These are phyloP conservation scores for Passerculus sandwichensis DNA, from an alignment of 2,797 vertebrate genomes.

Conservation along the genomic window DNA sequence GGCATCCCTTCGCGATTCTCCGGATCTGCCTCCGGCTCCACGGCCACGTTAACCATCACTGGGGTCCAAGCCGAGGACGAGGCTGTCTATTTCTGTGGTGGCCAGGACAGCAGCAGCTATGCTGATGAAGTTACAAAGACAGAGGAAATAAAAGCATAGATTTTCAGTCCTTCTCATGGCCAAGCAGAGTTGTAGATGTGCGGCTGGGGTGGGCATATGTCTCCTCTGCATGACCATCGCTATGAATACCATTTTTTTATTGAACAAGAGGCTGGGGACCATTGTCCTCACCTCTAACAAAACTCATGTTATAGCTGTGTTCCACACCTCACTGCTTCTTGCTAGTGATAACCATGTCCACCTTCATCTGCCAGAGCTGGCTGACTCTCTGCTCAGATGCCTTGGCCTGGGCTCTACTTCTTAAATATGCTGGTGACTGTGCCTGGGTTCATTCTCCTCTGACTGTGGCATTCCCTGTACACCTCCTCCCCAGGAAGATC, in stretches of 20 bases:
- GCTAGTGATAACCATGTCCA: neutral
- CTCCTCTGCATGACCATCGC: neutral
- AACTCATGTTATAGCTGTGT: neutral
- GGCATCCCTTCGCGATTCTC: neutral
- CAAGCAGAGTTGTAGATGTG: neutral
- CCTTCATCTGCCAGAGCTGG: neutral
- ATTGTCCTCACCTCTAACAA: neutral
- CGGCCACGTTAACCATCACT: neutral
- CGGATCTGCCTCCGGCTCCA: accelerated
- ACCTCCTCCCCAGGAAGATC: neutral
- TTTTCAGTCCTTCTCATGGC: neutral
- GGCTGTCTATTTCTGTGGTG: constrained; percentile 14
- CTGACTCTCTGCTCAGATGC: neutral
- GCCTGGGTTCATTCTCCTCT: neutral
- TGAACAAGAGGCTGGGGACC: neutral
- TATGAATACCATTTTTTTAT: neutral
- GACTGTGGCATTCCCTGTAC: neutral
- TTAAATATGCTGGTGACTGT: accelerated
- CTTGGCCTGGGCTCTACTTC: neutral
- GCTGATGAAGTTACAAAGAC: neutral
- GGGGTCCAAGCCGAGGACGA: neutral
- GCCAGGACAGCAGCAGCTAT: accelerated
- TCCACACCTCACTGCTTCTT: neutral
- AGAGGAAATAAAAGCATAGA: neutral
- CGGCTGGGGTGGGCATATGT: neutral